phyloP scores from a whole-genome alignment of 2,888 invertebrate species.

The Pocota personata region DNA sequence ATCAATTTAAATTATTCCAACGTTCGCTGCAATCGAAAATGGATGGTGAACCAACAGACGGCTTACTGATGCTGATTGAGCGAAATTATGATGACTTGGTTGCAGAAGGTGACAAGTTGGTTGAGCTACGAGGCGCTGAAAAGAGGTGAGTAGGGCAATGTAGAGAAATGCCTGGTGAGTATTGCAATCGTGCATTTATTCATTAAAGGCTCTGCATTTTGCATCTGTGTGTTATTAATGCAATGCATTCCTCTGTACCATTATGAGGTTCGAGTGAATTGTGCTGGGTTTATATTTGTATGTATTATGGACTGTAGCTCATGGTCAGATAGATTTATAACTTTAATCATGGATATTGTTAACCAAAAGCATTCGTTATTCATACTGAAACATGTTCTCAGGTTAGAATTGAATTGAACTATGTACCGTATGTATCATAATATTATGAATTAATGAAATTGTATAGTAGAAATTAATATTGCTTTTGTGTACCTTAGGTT shows the following conservation, averaged over 20 bases:
- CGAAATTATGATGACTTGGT: conserved; percentile 82
- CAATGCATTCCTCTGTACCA: not conserved
- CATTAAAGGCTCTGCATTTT: not conserved
- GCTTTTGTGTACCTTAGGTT: too few relatives aligned
- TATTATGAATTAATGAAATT: too few relatives aligned
- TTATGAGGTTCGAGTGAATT: not conserved
- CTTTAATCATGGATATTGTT: too few relatives aligned
- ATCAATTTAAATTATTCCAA: conserved; percentile 81
- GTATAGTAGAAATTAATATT: too few relatives aligned
- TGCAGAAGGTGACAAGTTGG: conserved; percentile 80
- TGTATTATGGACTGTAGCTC: too few relatives aligned
- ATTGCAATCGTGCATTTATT: not conserved
- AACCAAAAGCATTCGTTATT: too few relatives aligned
- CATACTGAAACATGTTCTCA: too few relatives aligned
- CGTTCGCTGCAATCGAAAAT: conserved; percentile 80
- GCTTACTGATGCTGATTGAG: conserved; percentile 81
- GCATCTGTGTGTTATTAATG: not conserved
- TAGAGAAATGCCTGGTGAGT: not conserved
- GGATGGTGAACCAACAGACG: conserved; percentile 80
- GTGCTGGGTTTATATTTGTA: not conserved
- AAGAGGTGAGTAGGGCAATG: conserved; percentile 75
- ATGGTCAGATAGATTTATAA: too few relatives aligned
- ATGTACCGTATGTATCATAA: too few relatives aligned
- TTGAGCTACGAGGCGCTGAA: conserved; percentile 80
- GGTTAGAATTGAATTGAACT: too few relatives aligned